A percentile compares a stretch with the other conserved stretches of the same genome.
These are phyloP conservation scores for Lophius americanus DNA, from an alignment of 2,797 vertebrate species.

Conservation along the genomic window DNA sequence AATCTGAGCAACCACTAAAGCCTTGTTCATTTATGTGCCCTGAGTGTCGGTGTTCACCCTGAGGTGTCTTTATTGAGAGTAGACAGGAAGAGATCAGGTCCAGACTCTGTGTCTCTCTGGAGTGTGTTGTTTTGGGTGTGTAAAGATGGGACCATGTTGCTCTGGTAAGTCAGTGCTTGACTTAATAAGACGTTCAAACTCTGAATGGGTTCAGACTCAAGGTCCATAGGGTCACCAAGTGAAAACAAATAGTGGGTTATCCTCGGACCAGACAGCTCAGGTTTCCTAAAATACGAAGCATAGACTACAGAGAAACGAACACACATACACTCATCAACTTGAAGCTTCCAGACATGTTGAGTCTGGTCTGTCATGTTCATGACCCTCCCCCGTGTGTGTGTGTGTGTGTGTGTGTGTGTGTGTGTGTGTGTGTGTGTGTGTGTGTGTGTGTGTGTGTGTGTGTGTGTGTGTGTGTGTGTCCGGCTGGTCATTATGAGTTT, in stretches of 20 bases:
- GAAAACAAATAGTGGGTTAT: slow-evolving; percentile 66
- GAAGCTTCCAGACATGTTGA: slow-evolving; percentile 61
- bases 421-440: slow-evolving; percentile 10
- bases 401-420: slow-evolving; percentile 10
- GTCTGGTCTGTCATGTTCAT: slow-evolving; percentile 67
- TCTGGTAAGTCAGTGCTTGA: slow-evolving; percentile 15
- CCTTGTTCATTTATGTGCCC: slow-evolving; percentile 46
- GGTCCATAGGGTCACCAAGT: slow-evolving; percentile 60
- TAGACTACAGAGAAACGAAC: slow-evolving; percentile 11
- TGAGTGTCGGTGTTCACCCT: slow-evolving; percentile 54
- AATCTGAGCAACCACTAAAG: slow-evolving; percentile 35
- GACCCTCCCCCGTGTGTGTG: slow-evolving; percentile 64
- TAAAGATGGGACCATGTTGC: slow-evolving; percentile 6
- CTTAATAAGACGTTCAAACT: slow-evolving; percentile 41
- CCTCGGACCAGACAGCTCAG: slow-evolving; percentile 59
- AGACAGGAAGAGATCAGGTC: slow-evolving; percentile 49
- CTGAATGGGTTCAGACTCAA: slow-evolving; percentile 24
- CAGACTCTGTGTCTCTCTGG: slow-evolving; percentile 14
- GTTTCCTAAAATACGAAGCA: slow-evolving; percentile 61
- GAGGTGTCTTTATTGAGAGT: slow-evolving; percentile 60
- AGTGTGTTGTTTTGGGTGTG: neutral
- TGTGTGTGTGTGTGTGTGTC: slow-evolving; percentile 11
- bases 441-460: slow-evolving; percentile 12
- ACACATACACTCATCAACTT: slow-evolving; percentile 13
- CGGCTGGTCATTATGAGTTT: slow-evolving; percentile 66